Evolutionary conservation across 1,140 invertebrate genomes (phyloP).

Genomic region (Diuraphis noxia): DNA sequence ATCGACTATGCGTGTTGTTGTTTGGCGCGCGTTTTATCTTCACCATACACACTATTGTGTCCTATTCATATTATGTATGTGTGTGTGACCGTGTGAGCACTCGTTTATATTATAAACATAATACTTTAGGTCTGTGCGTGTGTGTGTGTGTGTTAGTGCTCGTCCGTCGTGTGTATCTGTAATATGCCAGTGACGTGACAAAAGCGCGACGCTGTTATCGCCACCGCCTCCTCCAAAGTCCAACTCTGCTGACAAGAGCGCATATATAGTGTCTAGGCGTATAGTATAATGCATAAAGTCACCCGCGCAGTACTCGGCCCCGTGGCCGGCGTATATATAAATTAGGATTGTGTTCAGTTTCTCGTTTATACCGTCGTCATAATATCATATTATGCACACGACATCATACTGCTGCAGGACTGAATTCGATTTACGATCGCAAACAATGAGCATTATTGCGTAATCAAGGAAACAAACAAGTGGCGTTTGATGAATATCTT

Average conservation of each 20-base stretch:
- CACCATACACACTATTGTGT: background rate
- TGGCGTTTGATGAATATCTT: background rate
- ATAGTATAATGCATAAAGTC: too few species aligned
- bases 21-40: background rate
- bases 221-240: background rate
- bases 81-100: background rate
- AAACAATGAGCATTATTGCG: background rate
- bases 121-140: too few species aligned
- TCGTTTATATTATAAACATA: too few species aligned
- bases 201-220: background rate
- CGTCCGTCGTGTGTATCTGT: background rate
- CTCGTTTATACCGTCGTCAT: background rate
- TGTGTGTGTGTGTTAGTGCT: background rate
- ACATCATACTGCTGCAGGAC: background rate
- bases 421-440: background rate
- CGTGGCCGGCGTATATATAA: background rate
- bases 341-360: background rate
- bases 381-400: background rate
- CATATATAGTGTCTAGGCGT: background rate
- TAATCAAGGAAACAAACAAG: background rate
- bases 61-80: background rate
- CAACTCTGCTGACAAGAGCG: background rate
- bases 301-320: background rate
- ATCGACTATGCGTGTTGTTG: background rate
- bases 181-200: background rate